Base-by-base conservation (phyloP, 1,140 invertebrate species). In the Sinonovacula constricta region DNA sequence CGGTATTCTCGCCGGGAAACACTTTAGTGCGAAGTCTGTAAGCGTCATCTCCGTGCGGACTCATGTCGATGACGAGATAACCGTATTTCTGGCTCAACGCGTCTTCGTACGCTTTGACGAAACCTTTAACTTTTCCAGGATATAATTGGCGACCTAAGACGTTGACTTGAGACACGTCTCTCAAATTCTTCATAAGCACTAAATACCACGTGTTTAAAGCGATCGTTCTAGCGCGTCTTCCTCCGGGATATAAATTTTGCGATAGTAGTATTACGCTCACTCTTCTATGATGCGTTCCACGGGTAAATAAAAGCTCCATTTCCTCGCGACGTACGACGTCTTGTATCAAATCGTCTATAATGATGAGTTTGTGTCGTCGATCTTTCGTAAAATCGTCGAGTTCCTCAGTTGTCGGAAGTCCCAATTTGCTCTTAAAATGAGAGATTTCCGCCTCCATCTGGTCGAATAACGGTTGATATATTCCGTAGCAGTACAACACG, bases 81-180 rank as follows among this genome's bases (percentile, higher is more conserved):
- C 69, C 69, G n/a, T 24, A 33, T 3, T 36, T 0, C 12, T 14
- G 3, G 7, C 4, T 59, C 15, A 51, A 36, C 0, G 57, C 57
- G 22, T 72, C 69, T 49, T 39, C 12, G 24, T 72, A 72, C 22
- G 39, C 69, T 62, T 72, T 45, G 24, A 72, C 34, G 10, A 62
- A 72, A 12, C 36, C 57, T 12, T 36, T 36, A 14, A 7, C 28
- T 34, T 14, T 62, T 45, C 62, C 62, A 39, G 62, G 34, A 26
- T 45, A 65, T 3, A 65, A 28, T 65, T 65, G 62, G 12, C 34
- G 12, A 14, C 62, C 59, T 34, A 62, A n/a, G 2, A 62, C 24
- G 4, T n/a, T 34, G 2, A 62, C 31, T 33, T 62, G 30, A 1
- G 59, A 62, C 30, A 22, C 18, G 18, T 22, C 59, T 62, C 59